Percentiles rank a stretch among this genome's conserved stretches.
Evolutionary conservation across 2,797 vertebrate species (phyloP).

Genomic region (Leucoraja ocellata): DNA sequence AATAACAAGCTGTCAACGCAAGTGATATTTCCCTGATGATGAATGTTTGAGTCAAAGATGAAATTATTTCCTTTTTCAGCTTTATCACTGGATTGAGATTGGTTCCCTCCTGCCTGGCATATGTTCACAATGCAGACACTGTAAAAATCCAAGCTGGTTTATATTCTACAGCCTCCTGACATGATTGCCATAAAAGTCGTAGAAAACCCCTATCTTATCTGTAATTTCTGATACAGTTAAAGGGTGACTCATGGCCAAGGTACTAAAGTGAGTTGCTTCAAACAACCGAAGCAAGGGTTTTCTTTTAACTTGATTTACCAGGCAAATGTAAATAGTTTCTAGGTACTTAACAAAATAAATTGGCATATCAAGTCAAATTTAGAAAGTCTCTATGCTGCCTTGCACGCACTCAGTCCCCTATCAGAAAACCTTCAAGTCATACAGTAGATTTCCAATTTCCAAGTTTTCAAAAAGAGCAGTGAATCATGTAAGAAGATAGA

Average conservation of each 20-base stretch:
- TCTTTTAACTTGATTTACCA: slow-evolving; percentile 8
- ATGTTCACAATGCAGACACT: background rate
- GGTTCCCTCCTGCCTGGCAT: background rate
- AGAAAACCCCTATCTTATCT: background rate
- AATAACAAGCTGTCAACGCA: slow-evolving; percentile 37
- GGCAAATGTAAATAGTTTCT: slow-evolving; percentile 10
- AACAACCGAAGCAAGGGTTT: background rate
- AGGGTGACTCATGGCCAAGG: background rate
- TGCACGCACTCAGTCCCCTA: too few species aligned
- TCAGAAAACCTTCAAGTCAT: background rate
- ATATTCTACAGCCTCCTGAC: background rate
- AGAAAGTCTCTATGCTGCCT: background rate
- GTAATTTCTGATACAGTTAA: slow-evolving; percentile 23
- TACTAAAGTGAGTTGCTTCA: background rate
- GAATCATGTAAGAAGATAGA: too few species aligned
- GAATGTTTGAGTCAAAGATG: slow-evolving; percentile 27
- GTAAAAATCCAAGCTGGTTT: background rate
- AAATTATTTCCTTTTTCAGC: slow-evolving; percentile 13
- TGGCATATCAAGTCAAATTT: background rate
- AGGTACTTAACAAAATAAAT: background rate
- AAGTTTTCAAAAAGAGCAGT: too few species aligned
- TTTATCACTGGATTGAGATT: background rate
- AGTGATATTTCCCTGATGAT: slow-evolving; percentile 34
- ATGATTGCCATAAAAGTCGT: slow-evolving; percentile 6
- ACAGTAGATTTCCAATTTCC: background rate